Percentiles rank a stretch among this genome's conserved stretches.
phyloP scores from a whole-genome alignment of 2,888 invertebrate genomes.

The Microctonus brassicae region DNA sequence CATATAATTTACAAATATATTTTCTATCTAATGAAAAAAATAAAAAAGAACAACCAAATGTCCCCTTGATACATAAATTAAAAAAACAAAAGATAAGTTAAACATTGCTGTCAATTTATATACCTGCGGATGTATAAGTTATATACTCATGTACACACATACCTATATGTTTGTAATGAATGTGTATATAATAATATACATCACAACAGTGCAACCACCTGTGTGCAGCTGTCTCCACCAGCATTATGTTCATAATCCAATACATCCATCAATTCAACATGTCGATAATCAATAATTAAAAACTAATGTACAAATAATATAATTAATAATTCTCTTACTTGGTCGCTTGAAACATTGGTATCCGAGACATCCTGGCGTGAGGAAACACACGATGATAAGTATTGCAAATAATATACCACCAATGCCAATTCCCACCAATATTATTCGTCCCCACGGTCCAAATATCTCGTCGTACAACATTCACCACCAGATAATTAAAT shows the following conservation, averaged over 20 bases:
- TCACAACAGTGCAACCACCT: background rate
- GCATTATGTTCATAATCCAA: background rate
- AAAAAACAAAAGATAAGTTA: background rate
- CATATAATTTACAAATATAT: no score
- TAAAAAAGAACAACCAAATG: background rate
- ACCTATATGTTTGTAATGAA: background rate
- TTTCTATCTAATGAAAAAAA: no score
- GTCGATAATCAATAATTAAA: background rate
- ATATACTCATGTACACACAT: background rate
- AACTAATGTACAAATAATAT: slow-evolving; percentile 5
- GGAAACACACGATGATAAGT: slow-evolving; percentile 65
- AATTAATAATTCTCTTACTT: slow-evolving; percentile 58
- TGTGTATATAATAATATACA: background rate
- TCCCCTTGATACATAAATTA: background rate
- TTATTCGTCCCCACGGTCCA: slow-evolving; percentile 66
- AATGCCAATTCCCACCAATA: slow-evolving; percentile 61
- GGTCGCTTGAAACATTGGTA: slow-evolving; percentile 63
- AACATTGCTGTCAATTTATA: background rate
- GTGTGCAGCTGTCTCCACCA: background rate
- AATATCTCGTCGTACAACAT: slow-evolving; percentile 63
- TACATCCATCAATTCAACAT: background rate
- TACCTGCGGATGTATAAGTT: slow-evolving; percentile 16
- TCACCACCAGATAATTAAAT: slow-evolving; percentile 54
- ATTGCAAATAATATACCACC: slow-evolving; percentile 56
- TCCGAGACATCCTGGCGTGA: slow-evolving; percentile 67